Evolutionary conservation across 2,113 vertebrate genomes (phyloP), one percentile per base, ranked within the genome.

Genomic region (Anguilla rostrata): DNA sequence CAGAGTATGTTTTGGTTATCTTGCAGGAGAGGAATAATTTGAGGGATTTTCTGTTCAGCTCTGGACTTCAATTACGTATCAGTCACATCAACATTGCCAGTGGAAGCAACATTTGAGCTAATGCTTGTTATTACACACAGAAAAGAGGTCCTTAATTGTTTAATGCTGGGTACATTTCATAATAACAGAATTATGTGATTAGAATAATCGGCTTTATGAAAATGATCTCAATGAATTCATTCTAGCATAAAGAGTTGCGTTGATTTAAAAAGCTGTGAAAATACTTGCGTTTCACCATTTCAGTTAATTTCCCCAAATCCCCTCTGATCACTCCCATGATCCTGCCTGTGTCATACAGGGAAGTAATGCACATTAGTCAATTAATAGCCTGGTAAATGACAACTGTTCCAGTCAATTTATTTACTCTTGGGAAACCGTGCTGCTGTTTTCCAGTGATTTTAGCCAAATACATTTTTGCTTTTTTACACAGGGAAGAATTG

Each of bases 341-440:
- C 96, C 95, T 96, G 96, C 97, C 96, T 97, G 96, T 95, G 94
- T 94, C 91, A 94, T 92, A 90, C 39, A 40, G 93, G 89, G 87
- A 94, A 94, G 96, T 92, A 93, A 97, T 93, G 97, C 96, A 96
- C 97, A 98, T 98, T 98, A 98, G 96, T 97, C 96, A 97, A 98
- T 98, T 98, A 99, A 98, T 98, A 97, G 95, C 88, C 96, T 98
- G 97, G 97, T 99, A 98, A 98, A 98, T 96, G 96, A 97, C 96
- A 95, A 95, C 92, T 96, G 97, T 98, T 98, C 96, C 95, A 87
- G 96, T 96, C 97, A 98, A 98, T 97, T 98, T 97, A 97, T 96
- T 96, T 97, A 90, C 94, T 94, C 90, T 89, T 87, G 92, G 94
- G 92, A 93, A 53, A 88, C 85, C 53, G 81, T 75, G 88, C n/a